phyloP scores from a whole-genome alignment of 2,888 invertebrate species.

The Eupithecia subfuscata region DNA sequence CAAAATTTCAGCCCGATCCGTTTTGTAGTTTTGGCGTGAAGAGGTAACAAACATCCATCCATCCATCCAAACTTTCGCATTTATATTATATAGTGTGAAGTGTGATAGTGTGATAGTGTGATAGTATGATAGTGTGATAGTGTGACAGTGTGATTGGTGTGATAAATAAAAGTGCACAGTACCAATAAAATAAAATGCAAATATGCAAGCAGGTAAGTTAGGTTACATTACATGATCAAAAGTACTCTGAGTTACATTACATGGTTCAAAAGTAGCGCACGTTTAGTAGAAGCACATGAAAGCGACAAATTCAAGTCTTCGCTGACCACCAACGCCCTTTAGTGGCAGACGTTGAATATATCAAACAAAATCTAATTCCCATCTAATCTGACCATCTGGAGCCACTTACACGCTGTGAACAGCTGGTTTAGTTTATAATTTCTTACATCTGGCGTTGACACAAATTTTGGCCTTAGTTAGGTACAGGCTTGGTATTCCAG shows the following conservation, averaged over 20 bases:
- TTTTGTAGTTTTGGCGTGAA: no score
- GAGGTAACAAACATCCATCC: no score
- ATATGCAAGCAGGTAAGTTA: neutral
- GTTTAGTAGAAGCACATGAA: neutral
- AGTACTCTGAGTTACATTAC: neutral
- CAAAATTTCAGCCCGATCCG: no score
- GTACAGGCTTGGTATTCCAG: no score
- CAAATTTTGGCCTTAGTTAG: no score
- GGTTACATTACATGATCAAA: neutral
- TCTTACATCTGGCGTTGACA: neutral
- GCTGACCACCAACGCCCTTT: slow-evolving; percentile 25
- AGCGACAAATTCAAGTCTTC: neutral
- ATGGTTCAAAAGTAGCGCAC: neutral
- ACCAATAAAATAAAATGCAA: neutral
- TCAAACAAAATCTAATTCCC: slow-evolving; percentile 59
- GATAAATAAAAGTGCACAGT: neutral
- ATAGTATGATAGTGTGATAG: no score
- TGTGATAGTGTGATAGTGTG: no score
- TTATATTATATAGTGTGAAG: no score
- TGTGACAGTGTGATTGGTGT: no score
- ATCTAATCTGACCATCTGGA: slow-evolving; percentile 54
- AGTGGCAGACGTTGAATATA: slow-evolving; percentile 47
- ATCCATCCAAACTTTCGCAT: no score
- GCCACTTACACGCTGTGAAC: neutral
- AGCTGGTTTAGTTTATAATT: slow-evolving; percentile 16